phyloP scores from a whole-genome alignment of 2,113 vertebrate genomes.

The Pygathrix nemaeus region DNA sequence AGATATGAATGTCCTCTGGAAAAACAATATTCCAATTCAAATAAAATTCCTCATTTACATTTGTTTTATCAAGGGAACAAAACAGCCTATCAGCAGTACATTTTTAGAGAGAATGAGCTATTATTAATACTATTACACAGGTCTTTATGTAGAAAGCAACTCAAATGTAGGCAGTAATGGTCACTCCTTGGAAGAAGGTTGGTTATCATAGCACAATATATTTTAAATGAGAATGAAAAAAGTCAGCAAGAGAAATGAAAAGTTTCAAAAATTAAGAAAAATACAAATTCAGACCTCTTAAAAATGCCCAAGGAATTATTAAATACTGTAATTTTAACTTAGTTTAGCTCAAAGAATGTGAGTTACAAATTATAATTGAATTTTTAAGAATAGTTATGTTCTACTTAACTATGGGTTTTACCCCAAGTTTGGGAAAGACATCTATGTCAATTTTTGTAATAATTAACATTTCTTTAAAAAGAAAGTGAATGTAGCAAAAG shows the following conservation, averaged over 20 bases:
- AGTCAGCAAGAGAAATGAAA: background rate
- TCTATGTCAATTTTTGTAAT: background rate
- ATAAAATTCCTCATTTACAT: slow-evolving; percentile 26
- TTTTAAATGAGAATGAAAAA: slow-evolving; percentile 41
- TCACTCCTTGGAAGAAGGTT: slow-evolving; percentile 14
- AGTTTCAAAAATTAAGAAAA: slow-evolving; percentile 32
- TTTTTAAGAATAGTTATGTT: background rate
- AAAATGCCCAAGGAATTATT: slow-evolving; percentile 40
- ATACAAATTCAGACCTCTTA: slow-evolving; percentile 37
- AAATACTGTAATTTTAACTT: slow-evolving; percentile 45
- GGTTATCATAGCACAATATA: background rate
- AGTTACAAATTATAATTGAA: slow-evolving; percentile 20
- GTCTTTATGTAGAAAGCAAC: slow-evolving; percentile 2
- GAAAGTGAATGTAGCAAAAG: slow-evolving; percentile 29
- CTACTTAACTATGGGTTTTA: background rate
- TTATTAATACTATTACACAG: background rate
- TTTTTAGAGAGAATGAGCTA: slow-evolving; percentile 29
- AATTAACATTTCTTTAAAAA: slow-evolving; percentile 9
- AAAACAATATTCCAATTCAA: slow-evolving; percentile 41
- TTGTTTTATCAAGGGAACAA: slow-evolving; percentile 51
- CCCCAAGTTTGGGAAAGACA: background rate
- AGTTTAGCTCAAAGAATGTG: slow-evolving; percentile 44
- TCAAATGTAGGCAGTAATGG: background rate
- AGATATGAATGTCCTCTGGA: background rate
- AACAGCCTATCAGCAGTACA: background rate